Evolutionary conservation across 2,797 vertebrate species (phyloP), one percentile per base, ranked within the genome.

Genomic region (Potorous gilbertii): DNA sequence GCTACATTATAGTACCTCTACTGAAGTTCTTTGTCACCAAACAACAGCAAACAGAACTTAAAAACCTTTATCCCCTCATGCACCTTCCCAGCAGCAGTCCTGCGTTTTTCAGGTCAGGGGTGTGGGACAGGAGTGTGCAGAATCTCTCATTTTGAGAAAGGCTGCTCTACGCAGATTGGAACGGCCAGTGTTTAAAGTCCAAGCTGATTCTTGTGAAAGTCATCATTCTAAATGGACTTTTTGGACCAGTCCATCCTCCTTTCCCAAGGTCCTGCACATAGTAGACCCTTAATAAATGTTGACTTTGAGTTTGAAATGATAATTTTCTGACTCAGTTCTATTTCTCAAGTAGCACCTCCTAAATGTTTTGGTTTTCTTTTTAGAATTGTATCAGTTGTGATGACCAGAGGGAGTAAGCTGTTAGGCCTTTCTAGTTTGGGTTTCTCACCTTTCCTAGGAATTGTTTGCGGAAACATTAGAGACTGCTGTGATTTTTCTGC

Each of bases 291-390:
- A 46, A 46, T 87, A 46, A 28, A 87, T 24, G n/a, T 9, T 81
- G 66, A 87, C 27, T 46, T 50, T 87, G 40, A 87, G 24, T 46
- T 87, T 87, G 74, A 87, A 87, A 87, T 27, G 74, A 46, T 27
- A 46, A 87, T 87, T 50, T 81, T 81, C 66, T 24, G n/a, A 40
- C n/a, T 31, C 24, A 11, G 40, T 28, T 46, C 27, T 50, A 87
- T 46, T 87, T 87, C 40, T 87, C 21, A 87, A 87, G 74, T 27
- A 50, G 40, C 10, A 12, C 74, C 40, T 46, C 40, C 40, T 92
- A 62, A 90, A 55, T 52, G 59, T 21, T 12, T 94, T 54, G 91
- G 56, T 46, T 97, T 31, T 40, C 54, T 12, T 81, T 92, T 55
- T 56, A 16, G 59, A 90, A 34, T 46, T 90, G 10, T 66, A 54